Evolutionary conservation across 2,113 vertebrate genomes (phyloP).

Genomic region (Cavia porcellus): DNA sequence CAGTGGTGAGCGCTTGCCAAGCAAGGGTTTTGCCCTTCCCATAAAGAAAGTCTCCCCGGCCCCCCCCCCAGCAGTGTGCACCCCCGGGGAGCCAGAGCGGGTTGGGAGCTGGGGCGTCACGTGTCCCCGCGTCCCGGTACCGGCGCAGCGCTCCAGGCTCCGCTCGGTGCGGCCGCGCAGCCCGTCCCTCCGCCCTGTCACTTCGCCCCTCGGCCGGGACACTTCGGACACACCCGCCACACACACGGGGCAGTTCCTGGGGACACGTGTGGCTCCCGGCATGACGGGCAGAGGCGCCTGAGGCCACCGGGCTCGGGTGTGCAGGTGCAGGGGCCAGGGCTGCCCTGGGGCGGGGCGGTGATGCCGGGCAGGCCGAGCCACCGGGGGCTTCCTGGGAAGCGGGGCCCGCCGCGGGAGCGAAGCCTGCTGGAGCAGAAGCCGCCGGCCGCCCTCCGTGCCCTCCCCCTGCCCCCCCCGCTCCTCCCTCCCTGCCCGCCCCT

Average conservation of each 20-base stretch:
- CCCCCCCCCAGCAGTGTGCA: background rate
- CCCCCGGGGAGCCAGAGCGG: background rate
- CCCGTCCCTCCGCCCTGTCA: background rate
- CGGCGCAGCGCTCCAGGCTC: too few species aligned
- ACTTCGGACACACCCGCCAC: background rate
- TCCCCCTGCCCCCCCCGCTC: background rate
- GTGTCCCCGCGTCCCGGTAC: too few species aligned
- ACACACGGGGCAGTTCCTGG: background rate
- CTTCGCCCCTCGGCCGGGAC: background rate
- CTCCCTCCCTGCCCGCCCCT: too few species aligned
- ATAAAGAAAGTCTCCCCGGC: too few species aligned
- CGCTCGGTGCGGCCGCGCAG: too few species aligned
- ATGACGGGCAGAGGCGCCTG: background rate
- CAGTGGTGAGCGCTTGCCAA: background rate
- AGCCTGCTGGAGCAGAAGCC: background rate
- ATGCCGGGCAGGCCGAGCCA: background rate
- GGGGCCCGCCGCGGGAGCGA: background rate
- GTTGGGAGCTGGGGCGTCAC: background rate
- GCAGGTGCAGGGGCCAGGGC: background rate
- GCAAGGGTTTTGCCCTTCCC: background rate
- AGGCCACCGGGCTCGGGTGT: background rate
- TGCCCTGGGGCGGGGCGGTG: background rate
- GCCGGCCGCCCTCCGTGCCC: background rate
- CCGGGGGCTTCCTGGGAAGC: background rate
- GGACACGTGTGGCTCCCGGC: background rate